Percentiles rank a stretch among this genome's conserved stretches.
Conservation (phyloP, 2,888 invertebrate species). For the Chirona hameri region DNA sequence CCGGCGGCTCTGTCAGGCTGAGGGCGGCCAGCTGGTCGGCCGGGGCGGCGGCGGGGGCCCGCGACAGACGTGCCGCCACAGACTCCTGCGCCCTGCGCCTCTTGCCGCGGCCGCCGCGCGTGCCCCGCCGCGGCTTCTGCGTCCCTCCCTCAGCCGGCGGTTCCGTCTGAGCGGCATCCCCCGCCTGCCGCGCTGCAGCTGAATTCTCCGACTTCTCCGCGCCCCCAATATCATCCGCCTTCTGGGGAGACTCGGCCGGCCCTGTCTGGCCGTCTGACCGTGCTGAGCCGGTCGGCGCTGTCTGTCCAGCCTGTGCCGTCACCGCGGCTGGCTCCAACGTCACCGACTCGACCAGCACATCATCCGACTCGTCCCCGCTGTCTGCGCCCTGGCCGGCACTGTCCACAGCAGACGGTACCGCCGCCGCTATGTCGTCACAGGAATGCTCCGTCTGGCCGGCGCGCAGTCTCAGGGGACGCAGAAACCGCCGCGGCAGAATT, state of each 20-base stretch:
- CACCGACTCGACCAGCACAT: background rate
- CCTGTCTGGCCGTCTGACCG: background rate
- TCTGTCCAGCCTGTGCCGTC: too few species aligned
- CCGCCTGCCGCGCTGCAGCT: too few species aligned
- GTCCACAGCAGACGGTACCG: background rate
- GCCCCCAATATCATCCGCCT: too few species aligned
- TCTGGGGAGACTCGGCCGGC: background rate
- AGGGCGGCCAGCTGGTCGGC: background rate
- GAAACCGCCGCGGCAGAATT: conserved; percentile 8
- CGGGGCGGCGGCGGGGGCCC: background rate
- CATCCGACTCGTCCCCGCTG: background rate
- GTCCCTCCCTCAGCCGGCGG: background rate
- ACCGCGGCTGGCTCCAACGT: background rate
- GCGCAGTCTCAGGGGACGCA: background rate
- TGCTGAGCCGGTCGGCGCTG: background rate
- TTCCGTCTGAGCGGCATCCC: background rate
- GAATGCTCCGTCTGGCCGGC: too few species aligned
- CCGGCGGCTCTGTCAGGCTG: background rate
- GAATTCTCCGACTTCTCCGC: too few species aligned
- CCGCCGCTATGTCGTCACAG: too few species aligned
- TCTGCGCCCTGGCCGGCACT: background rate
- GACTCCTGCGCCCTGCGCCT: background rate
- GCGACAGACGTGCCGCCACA: background rate
- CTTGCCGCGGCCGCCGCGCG: background rate
- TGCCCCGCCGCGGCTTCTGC: background rate